phyloP scores from a whole-genome alignment of 2,113 vertebrate species.

The Paradisaea rubra region DNA sequence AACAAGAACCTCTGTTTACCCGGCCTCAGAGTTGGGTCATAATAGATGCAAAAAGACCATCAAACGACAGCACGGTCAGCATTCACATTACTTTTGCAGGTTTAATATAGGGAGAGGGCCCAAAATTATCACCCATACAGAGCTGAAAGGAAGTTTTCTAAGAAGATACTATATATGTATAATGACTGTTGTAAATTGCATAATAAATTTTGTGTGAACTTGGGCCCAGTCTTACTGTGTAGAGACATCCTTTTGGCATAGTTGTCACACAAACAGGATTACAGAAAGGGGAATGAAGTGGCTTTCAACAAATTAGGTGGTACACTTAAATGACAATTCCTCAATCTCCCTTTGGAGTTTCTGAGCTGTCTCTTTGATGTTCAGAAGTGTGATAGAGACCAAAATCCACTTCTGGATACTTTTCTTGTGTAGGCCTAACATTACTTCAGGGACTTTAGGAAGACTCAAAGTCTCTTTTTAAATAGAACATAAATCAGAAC shows the following conservation, averaged over 20 bases:
- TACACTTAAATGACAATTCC: not conserved
- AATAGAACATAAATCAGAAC: not conserved
- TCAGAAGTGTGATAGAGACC: not conserved
- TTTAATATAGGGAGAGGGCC: not conserved
- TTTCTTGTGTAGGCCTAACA: not conserved
- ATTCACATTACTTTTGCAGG: not conserved
- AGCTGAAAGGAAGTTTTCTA: not conserved
- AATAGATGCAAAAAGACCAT: not conserved
- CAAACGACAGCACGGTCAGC: not conserved
- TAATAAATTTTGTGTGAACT: not conserved
- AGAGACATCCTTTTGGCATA: not conserved
- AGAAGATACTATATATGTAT: not conserved
- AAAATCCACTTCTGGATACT: not conserved
- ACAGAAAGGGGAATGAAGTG: not conserved
- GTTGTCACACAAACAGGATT: not conserved
- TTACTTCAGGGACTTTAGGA: not conserved
- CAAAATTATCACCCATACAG: not conserved
- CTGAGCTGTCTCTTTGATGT: not conserved
- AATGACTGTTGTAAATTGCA: not conserved
- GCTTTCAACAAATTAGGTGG: not conserved
- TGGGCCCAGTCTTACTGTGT: not conserved
- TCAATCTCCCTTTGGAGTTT: not conserved
- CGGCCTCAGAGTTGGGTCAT: not conserved
- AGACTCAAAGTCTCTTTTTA: not conserved
- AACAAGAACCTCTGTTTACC: not conserved